These are phyloP conservation scores for Calidris pygmaea DNA, from an alignment of 2,113 vertebrate species.

Conservation along the genomic window DNA sequence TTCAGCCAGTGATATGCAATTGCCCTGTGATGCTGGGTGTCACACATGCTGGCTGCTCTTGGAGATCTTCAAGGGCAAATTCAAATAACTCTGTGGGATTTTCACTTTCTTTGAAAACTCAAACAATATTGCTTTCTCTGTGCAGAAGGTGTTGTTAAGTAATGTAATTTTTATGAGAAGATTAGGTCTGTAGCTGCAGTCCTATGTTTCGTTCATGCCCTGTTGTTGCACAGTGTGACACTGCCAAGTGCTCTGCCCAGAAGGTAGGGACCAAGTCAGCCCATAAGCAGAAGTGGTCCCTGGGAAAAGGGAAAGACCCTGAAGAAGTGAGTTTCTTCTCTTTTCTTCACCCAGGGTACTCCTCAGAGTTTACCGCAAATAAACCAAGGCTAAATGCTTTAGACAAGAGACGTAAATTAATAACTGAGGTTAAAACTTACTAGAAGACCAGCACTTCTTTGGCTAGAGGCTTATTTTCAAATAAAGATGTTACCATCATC, in stretches of 20 bases:
- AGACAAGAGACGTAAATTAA: background rate
- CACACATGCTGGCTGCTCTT: background rate
- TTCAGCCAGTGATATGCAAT: background rate
- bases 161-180: background rate
- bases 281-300: background rate
- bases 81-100: background rate
- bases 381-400: background rate
- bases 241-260: background rate
- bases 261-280: background rate
- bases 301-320: background rate
- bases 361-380: background rate
- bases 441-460: background rate
- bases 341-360: background rate
- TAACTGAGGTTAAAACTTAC: background rate
- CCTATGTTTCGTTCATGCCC: background rate
- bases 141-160: background rate
- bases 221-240: no score
- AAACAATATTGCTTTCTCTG: background rate
- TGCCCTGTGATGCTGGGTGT: background rate
- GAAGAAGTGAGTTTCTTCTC: background rate
- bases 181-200: background rate
- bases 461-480: background rate
- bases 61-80: background rate
- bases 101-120: background rate
- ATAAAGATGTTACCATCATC: background rate